A percentile compares a stretch with the other conserved stretches of the same genome.
These are phyloP conservation scores for Loripinus fragilis DNA, from an alignment of 2,888 invertebrate species.

Conservation along the genomic window DNA sequence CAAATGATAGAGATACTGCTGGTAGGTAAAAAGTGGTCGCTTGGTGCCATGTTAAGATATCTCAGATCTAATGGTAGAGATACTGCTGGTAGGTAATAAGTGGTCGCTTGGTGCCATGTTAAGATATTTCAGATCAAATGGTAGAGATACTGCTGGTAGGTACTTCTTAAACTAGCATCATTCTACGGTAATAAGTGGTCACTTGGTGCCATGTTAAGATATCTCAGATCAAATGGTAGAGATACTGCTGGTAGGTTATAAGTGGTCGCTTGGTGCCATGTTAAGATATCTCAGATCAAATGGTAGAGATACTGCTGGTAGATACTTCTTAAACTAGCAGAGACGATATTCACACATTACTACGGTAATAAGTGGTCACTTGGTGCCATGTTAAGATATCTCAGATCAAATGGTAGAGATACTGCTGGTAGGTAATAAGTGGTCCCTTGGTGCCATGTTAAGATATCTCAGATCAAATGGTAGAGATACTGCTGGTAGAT, in stretches of 20 bases:
- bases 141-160: conserved; percentile 89
- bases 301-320: conserved; percentile 90
- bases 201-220: conserved; percentile 84
- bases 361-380: neutral
- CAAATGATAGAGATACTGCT: conserved; percentile 92
- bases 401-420: conserved; percentile 93
- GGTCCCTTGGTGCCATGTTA: neutral
- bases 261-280: neutral
- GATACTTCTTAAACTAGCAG: too few species aligned
- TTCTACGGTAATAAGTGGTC: neutral
- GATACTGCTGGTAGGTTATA: conserved; percentile 87
- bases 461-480: conserved; percentile 94
- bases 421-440: conserved; percentile 84
- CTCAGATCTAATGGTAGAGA: conserved; percentile 93
- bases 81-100: conserved; percentile 85
- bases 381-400: conserved; percentile 86
- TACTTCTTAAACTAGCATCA: too few species aligned
- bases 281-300: conserved; percentile 92
- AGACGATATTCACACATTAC: too few species aligned
- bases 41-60: conserved; percentile 86
- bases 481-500: conserved; percentile 88
- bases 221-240: conserved; percentile 92
- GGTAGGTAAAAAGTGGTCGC: neutral
- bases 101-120: neutral
- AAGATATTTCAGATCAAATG: conserved; percentile 93